Base-by-base conservation (phyloP, 2,113 vertebrate species). In the Herpetotheres cachinnans region DNA sequence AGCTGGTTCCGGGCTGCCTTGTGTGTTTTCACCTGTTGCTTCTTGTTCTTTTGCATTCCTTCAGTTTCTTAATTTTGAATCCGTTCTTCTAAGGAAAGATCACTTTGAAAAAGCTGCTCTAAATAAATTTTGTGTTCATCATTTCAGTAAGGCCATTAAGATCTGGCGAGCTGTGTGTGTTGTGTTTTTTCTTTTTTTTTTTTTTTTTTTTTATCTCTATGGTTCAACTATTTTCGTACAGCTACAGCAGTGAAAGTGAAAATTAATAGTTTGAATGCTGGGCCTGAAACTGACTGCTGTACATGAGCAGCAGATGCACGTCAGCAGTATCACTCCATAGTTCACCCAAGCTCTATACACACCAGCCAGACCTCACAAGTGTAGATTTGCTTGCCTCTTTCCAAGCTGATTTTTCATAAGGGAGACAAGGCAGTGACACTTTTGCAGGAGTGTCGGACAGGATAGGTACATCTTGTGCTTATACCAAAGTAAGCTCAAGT, bases 1-100 rank as follows among this genome's bases (percentile, higher is more conserved):
- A 27, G 47, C 10, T 84, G 30, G 30, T 49, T 73, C 38, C 6
- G 15, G 52, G 40, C 30, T 92, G 40, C 29, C 8, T 32, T 61
- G 20, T 82, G 0, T 69, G 3, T 95, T 91, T 89, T 85, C 32
- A 94, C 84, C 47, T 88, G 81, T 95, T 95, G 58, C 56, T 94
- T 59, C 36, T 82, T 80, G 20, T 44, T 81, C 42, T 78, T 78
- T 58, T 79, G 24, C 15, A 16, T 63, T 50, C 0, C 3, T 40
- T 78, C 34, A 32, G 27, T 76, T 55, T 79, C 55, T 94, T 82
- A 47, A 40, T 49, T 81, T 93, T 59, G 24, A 62, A 72, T 56
- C 25, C 18, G 78, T 82, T 84, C 30, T 89, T 79, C 44, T 16
- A 54, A 26, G 0, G 58, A 65, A 49, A 65, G 34, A 29, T 55